Percentiles rank a stretch among this genome's conserved stretches.
Evolutionary conservation across 2,797 vertebrate species (phyloP).

Genomic region (Sitta carolinensis): DNA sequence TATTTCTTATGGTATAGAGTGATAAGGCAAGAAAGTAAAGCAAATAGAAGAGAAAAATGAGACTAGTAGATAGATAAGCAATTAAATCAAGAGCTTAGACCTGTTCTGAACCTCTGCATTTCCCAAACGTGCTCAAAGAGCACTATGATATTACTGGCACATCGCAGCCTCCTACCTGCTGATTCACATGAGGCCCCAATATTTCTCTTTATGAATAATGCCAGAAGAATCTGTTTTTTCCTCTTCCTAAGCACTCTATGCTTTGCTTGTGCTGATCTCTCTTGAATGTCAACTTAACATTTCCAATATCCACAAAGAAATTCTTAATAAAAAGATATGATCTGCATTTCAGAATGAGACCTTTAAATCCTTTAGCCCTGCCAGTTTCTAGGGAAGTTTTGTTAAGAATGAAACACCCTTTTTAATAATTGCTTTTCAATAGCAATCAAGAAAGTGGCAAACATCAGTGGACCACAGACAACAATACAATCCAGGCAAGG

Average conservation of each 20-base stretch:
- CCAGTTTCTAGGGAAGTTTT: conserved; percentile 14
- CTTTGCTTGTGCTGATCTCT: neutral
- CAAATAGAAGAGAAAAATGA: conserved; percentile 10
- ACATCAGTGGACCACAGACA: neutral
- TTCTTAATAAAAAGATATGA: conserved; percentile 61
- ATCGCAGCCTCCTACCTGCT: conserved; percentile 22
- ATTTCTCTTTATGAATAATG: conserved; percentile 41
- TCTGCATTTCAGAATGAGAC: conserved; percentile 48
- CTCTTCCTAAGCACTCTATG: neutral
- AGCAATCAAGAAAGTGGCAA: neutral
- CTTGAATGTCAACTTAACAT: conserved; percentile 60
- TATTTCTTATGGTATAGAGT: conserved; percentile 33
- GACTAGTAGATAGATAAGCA: conserved; percentile 23
- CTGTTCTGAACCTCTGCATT: neutral
- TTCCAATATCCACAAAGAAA: conserved; percentile 57
- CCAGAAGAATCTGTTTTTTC: conserved; percentile 24
- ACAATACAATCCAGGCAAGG: neutral
- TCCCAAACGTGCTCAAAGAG: conserved; percentile 9
- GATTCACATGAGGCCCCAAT: conserved; percentile 22
- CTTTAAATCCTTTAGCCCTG: conserved; percentile 34
- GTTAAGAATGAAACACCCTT: neutral
- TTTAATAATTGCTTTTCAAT: neutral
- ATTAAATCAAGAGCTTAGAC: conserved; percentile 45
- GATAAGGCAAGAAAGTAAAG: conserved; percentile 52
- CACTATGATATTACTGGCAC: neutral